A percentile compares a stretch with the other conserved stretches of the same genome.
phyloP scores from a whole-genome alignment of 2,888 invertebrate species.

The Thera obeliscata region DNA sequence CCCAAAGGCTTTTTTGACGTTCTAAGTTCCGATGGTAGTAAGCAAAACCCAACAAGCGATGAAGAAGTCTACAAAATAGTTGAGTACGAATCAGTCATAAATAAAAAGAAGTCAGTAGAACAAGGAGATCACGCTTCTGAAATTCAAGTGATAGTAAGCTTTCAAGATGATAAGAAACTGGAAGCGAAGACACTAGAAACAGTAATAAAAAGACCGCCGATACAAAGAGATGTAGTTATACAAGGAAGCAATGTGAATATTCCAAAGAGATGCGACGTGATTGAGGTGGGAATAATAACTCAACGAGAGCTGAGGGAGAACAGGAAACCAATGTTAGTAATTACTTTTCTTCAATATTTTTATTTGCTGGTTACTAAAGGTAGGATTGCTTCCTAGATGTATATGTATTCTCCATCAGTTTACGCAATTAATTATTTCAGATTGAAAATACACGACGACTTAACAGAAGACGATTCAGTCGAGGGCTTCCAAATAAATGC shows the following conservation, averaged over 20 bases:
- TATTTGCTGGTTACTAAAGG: not conserved
- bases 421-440: slow-evolving; percentile 46
- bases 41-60: slow-evolving; percentile 57
- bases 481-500: slow-evolving; percentile 32
- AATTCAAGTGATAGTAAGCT: slow-evolving; percentile 52
- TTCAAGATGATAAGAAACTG: slow-evolving; percentile 48
- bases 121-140: slow-evolving; percentile 48
- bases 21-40: slow-evolving; percentile 52
- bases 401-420: not conserved
- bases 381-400: not conserved
- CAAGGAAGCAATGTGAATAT: slow-evolving; percentile 60
- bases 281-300: slow-evolving; percentile 66
- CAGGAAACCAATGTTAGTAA: slow-evolving; percentile 62
- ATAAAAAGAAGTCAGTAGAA: slow-evolving; percentile 46
- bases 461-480: slow-evolving; percentile 58
- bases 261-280: slow-evolving; percentile 60
- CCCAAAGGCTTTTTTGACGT: slow-evolving; percentile 68
- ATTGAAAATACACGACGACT: slow-evolving; percentile 56
- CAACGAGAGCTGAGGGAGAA: slow-evolving; percentile 57
- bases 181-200: slow-evolving; percentile 53
- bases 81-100: slow-evolving; percentile 66
- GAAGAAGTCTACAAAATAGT: slow-evolving; percentile 72
- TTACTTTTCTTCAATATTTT: slow-evolving; percentile 23
- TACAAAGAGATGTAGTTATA: slow-evolving; percentile 56
- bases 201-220: slow-evolving; percentile 46